Base-by-base conservation (phyloP, 2,888 invertebrate species). In the Diaphora mendica region DNA sequence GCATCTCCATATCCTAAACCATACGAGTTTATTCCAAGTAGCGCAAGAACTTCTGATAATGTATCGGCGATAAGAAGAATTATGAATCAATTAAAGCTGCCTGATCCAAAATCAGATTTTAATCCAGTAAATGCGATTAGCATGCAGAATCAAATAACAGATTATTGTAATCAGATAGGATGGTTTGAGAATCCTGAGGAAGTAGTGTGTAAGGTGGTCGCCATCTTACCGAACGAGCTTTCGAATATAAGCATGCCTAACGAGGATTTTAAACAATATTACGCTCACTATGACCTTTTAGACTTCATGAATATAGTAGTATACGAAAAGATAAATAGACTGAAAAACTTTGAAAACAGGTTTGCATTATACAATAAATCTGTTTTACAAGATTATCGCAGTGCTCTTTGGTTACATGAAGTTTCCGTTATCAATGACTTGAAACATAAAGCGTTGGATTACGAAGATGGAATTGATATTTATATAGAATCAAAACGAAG, bases 1-100 rank as follows among this genome's bases (percentile, higher is more conserved):
- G 85, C 92, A 26, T 92, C 95, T 2, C 94, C 95, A 65, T 96
- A 96, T 83, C 97, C 97, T 0, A 96, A 97, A 79, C 96, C 96
- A 51, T 96, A 97, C 82, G 97, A 97, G 88, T 97, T 97, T 89
- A 97, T 98, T 80, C 96, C 97, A 0, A 91, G 92, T 33, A 96
- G 96, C 85, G 97, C 97, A 92, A 97, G 96, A 81, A 93, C 91
- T 79, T 84, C 91, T 51, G 91, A 95, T 70, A 96, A 96, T 79
- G 93, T 96, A 35, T 88, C 88, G 1, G 90, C 93, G 51, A 90
- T 97, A 13, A 95, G 95, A 79, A 87, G 91, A 51, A 91, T 96
- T 73, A 92, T 98, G 88, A 92, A 94, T 65, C 91, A 92, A 42
- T 88, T 97, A 13, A 96, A 96, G 85, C 87, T 98, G 59, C 96